phyloP scores from a whole-genome alignment of 2,888 invertebrate genomes.

The Nemapogon koenigi region DNA sequence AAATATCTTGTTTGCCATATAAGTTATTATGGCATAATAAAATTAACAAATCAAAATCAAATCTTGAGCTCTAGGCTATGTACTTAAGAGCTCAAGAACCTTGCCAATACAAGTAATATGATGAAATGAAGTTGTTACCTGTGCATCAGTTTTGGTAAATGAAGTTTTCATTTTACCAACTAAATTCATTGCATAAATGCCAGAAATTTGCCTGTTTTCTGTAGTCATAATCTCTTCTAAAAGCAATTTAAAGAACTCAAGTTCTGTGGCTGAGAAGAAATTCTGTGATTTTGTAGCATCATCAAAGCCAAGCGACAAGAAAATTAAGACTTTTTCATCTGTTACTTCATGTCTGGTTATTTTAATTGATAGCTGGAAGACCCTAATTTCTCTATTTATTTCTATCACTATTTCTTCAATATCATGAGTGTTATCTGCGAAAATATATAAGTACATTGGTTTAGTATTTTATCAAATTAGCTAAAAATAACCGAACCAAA shows the following conservation, averaged over 20 bases:
- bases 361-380: constrained; percentile 41
- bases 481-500: background rate
- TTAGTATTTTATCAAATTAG: background rate
- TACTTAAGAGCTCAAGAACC: too few species aligned
- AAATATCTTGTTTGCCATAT: too few species aligned
- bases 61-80: too few species aligned
- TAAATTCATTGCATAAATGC: constrained; percentile 42
- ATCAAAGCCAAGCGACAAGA: constrained; percentile 40
- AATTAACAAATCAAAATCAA: too few species aligned
- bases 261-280: constrained; percentile 34
- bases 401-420: constrained; percentile 28
- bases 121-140: too few species aligned
- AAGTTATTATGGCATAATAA: too few species aligned
- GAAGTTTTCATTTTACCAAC: constrained; percentile 37
- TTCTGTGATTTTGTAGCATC: constrained; percentile 45
- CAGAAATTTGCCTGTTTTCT: constrained; percentile 39
- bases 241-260: constrained; percentile 46
- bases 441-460: background rate
- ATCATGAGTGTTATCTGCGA: background rate
- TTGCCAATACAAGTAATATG: constrained; percentile 11
- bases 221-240: constrained; percentile 47
- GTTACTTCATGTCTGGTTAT: constrained; percentile 40
- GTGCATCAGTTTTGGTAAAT: constrained; percentile 42
- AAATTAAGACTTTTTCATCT: constrained; percentile 39
- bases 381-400: constrained; percentile 39